Base-by-base conservation (phyloP, 2,797 vertebrate species). In the Simalia tracyae region DNA sequence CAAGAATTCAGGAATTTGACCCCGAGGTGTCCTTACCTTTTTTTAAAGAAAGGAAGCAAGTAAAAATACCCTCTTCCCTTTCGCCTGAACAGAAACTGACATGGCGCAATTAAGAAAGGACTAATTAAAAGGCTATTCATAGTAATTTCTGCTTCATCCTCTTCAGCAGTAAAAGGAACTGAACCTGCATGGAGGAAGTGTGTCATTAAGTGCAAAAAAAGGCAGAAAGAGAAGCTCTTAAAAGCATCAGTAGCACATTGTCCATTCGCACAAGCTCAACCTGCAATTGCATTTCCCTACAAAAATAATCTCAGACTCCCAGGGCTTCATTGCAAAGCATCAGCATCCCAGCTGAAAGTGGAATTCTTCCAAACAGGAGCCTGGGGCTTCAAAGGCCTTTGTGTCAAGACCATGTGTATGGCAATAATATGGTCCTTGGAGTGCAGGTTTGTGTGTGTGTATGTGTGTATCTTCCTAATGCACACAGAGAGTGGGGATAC, bases 391-490 rank as follows among this genome's bases (percentile, higher is more conserved):
- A 94, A 90, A 2, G 0, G 90, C 90, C 92, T 84, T 50, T 87
- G 90, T 94, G 96, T 96, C 94, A 95, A 95, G 95, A 95, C 95
- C 94, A 94, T 91, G 95, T 91, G 36, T 95, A 93, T 64, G 91
- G 95, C 93, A 94, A 87, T 96, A 94, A 95, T 89, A 86, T 8
- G 88, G 57, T 94, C 93, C 93, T 95, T 91, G 88, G 95, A 95
- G 42, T 3, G 42, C 42, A 42, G 42, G 42, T 42, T 3, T 42
- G 42, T 42, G 42, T 42, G 42, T 42, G 42, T 42, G 2, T 42
- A 2, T 42, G 36, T 42, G 42, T 42, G 42, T 42, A 3, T 42
- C 42, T 42, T 42, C 42, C 42, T 42, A 42, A 42, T 42, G 42
- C 42, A 42, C 42, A 42, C 42, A 42, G 42, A 42, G 42, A 42